Percentiles rank a stretch among this genome's conserved stretches.
Evolutionary conservation across 2,797 vertebrate species (phyloP).

Genomic region (Gymnoscopelus microlampas): DNA sequence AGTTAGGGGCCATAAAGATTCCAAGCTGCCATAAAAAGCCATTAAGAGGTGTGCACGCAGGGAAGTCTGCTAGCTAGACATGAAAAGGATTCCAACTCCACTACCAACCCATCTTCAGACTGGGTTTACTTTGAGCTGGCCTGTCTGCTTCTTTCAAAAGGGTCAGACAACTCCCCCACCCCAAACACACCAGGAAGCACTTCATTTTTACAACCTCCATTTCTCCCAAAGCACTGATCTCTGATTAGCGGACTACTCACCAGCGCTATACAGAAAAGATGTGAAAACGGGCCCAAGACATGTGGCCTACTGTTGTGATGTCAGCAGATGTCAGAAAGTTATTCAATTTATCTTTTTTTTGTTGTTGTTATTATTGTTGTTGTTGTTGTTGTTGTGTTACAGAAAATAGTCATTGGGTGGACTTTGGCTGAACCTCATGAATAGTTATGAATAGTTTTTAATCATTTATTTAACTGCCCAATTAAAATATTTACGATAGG

Average conservation of each 20-base stretch:
- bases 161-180: slow-evolving; percentile 56
- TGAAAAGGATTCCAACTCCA: slow-evolving; percentile 80
- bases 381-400: no score
- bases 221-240: slow-evolving; percentile 56
- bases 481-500: no score
- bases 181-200: slow-evolving; percentile 74
- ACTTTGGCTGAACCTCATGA: no score
- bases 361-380: no score
- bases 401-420: no score
- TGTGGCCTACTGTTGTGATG: neutral
- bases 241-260: slow-evolving; percentile 40
- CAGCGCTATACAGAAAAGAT: slow-evolving; percentile 24
- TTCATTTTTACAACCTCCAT: slow-evolving; percentile 70
- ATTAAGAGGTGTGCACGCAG: slow-evolving; percentile 73
- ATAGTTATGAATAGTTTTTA: no score
- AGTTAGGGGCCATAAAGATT: slow-evolving; percentile 83
- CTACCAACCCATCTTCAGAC: slow-evolving; percentile 61
- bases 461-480: no score
- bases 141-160: slow-evolving; percentile 54
- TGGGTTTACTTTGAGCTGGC: slow-evolving; percentile 62
- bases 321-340: no score
- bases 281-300: slow-evolving; percentile 29
- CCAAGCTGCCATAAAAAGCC: slow-evolving; percentile 80
- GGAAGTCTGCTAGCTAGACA: slow-evolving; percentile 70
- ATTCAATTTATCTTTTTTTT: no score